Evolutionary conservation across 2,888 invertebrate species (phyloP).

Genomic region (Prenolepis imparis): DNA sequence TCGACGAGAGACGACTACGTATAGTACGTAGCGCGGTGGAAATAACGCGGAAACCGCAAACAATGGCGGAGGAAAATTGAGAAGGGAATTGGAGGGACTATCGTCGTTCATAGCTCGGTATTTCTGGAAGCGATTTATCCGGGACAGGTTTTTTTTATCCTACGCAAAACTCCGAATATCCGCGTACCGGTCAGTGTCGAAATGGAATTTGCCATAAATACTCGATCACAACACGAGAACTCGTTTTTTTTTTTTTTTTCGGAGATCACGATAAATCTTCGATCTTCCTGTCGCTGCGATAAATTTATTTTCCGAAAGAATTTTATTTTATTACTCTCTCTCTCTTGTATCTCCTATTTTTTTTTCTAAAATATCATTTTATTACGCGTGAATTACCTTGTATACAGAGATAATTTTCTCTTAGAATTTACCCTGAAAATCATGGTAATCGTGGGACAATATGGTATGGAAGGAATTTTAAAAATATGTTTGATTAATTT

Average conservation of each 20-base stretch:
- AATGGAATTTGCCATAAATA: slow-evolving; percentile 26
- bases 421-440: too few species aligned
- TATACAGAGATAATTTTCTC: too few species aligned
- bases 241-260: slow-evolving; percentile 11
- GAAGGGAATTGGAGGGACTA: slow-evolving; percentile 47
- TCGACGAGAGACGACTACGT: slow-evolving; percentile 32
- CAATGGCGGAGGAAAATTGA: slow-evolving; percentile 51
- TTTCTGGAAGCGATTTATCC: slow-evolving; percentile 50
- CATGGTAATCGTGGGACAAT: too few species aligned
- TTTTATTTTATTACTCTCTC: slow-evolving; percentile 15
- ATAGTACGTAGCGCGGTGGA: slow-evolving; percentile 30
- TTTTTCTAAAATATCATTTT: background rate
- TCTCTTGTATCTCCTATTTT: background rate
- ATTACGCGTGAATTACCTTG: background rate
- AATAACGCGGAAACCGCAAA: slow-evolving; percentile 56
- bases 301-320: background rate
- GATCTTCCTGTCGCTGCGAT: background rate
- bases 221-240: background rate
- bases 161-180: slow-evolving; percentile 25
- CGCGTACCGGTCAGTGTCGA: background rate
- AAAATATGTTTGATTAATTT: too few species aligned
- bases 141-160: slow-evolving; percentile 22
- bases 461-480: too few species aligned
- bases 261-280: background rate
- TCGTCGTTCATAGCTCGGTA: slow-evolving; percentile 20